Evolutionary conservation across 2,888 invertebrate species (phyloP), one percentile per base, ranked within the genome.

Genomic region (Isotomurus palustris): DNA sequence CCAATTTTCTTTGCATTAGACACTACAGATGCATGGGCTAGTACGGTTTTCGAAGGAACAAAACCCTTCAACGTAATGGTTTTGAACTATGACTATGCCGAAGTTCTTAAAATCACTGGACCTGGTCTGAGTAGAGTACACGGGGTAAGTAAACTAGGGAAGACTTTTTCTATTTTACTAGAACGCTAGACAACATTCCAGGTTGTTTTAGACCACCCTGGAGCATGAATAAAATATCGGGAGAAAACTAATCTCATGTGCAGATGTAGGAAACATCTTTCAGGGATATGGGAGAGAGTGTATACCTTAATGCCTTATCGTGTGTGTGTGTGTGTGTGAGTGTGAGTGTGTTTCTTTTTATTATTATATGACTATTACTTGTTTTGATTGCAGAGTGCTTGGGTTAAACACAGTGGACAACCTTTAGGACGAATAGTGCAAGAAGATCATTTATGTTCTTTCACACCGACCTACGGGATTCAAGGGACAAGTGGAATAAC

Each of bases 1-100:
- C 62, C 65, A 25, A 62, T 65, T 27, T 62, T 62, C 53, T 65
- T 60, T 44, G 65, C 56, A 4, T 59, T 65, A 22, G 65, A 65
- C 36, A 57, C 65, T 25, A 65, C 65, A n/a, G 65, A 65, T 40
- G 56, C 56, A 24, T 65, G 57, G 55, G 59, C 52, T 35, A 60
- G 62, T 19, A 61, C 62, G 28, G 44, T 65, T 2, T 50, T 64
- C 22, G 64, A 64, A 3, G 65, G 62, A 32, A 43, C 51, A 6
- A 53, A 56, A 45, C 62, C 65, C 2, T 65, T 65, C 44, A 65
- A 62, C 38, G 53, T 65, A 8, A 65, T 65, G 62, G 43, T 65
- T n/a, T 45, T 65, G 17, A 60, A 65, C 45, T 62, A 65, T 53
- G 65, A 62, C 52, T 65, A 60, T 56, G 61, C 60, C 3, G 65